These are phyloP conservation scores for Crypturellus undulatus DNA, from an alignment of 2,113 vertebrate species.

Conservation along the genomic window DNA sequence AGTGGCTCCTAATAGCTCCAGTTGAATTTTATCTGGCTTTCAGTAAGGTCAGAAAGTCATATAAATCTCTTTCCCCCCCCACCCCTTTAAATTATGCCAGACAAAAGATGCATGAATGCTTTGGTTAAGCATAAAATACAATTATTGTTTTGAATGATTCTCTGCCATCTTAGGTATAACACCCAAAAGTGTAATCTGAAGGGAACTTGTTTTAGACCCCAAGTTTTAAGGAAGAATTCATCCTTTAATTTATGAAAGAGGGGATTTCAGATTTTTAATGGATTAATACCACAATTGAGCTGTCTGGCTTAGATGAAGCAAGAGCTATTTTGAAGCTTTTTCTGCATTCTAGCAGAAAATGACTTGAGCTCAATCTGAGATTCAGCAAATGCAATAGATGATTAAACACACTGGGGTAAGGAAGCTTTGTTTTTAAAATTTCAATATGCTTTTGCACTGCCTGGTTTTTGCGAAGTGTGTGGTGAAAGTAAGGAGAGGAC, in stretches of 20 bases:
- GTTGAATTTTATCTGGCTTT: slow-evolving; percentile 47
- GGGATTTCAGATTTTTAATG: neutral
- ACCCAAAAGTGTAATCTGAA: neutral
- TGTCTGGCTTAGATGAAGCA: neutral
- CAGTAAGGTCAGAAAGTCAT: neutral
- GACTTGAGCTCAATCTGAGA: neutral
- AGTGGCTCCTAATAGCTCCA: neutral
- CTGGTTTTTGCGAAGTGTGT: neutral
- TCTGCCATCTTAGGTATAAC: neutral
- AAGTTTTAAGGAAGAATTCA: neutral
- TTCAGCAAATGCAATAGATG: neutral
- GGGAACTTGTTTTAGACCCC: neutral
- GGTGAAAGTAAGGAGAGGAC: neutral
- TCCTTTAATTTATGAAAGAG: neutral
- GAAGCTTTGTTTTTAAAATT: neutral
- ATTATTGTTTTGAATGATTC: neutral
- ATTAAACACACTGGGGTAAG: neutral
- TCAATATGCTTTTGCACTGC: neutral
- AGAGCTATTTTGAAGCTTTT: neutral
- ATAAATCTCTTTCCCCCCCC: rapidly evolving
- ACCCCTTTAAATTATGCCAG: neutral
- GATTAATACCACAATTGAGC: neutral
- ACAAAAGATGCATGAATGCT: neutral
- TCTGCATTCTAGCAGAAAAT: neutral
- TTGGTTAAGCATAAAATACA: neutral